Conservation (phyloP, 2,797 vertebrate genomes). For the Enteromius treurensis region DNA sequence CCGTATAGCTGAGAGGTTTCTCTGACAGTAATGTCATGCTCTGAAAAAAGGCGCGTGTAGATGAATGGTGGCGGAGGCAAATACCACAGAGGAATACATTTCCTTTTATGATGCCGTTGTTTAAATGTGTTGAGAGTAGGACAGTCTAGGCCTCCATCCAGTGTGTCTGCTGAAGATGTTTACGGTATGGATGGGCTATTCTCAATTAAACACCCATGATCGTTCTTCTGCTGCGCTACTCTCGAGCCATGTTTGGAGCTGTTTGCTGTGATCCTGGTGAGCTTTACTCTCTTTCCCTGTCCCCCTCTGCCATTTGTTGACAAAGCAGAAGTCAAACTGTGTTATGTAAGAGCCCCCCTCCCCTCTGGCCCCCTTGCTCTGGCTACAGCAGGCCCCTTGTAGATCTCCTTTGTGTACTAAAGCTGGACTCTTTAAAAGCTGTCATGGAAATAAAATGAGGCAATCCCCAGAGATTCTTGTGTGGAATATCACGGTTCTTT, state of each 20-base stretch:
- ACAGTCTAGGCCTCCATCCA: slow-evolving; percentile 69
- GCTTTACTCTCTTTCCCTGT: slow-evolving; percentile 67
- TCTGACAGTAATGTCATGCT: slow-evolving; percentile 11
- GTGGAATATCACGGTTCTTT: slow-evolving; percentile 53
- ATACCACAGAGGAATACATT: slow-evolving; percentile 73
- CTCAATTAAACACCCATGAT: slow-evolving; percentile 73
- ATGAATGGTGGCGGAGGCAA: slow-evolving; percentile 37
- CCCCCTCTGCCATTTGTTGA: slow-evolving; percentile 74
- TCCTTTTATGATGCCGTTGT: slow-evolving; percentile 82
- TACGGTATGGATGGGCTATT: slow-evolving; percentile 73
- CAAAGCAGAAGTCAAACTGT: slow-evolving; percentile 78
- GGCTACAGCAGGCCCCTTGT: slow-evolving; percentile 61
- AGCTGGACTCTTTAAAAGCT: slow-evolving; percentile 60
- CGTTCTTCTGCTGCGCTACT: slow-evolving; percentile 66
- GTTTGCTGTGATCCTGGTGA: slow-evolving; percentile 68
- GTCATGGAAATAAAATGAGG: slow-evolving; percentile 60
- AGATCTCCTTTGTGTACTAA: slow-evolving; percentile 68
- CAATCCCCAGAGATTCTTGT: slow-evolving; percentile 54
- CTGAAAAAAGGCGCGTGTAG: slow-evolving; percentile 36
- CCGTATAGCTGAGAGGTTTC: neutral
- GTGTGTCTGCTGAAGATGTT: slow-evolving; percentile 72
- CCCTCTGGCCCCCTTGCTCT: slow-evolving; percentile 18
- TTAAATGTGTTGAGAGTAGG: slow-evolving; percentile 73
- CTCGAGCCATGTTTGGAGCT: slow-evolving; percentile 82
- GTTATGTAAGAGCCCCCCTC: slow-evolving; percentile 69